A percentile compares a stretch with the other conserved stretches of the same genome.
Evolutionary conservation across 2,888 invertebrate species (phyloP).

Genomic region (Cheilosia impressa): DNA sequence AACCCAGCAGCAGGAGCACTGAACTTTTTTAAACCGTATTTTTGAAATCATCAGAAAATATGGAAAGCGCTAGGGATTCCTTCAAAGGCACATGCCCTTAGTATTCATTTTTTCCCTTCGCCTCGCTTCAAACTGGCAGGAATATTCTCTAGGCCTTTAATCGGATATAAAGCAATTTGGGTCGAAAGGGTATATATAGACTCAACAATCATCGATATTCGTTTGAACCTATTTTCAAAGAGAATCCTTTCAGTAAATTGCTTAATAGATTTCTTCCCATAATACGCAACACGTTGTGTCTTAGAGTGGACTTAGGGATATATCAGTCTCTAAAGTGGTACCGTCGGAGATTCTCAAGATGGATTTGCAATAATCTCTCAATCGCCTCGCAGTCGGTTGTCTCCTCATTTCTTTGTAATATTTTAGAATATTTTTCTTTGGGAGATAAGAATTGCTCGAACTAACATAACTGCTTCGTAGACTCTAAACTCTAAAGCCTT

Average conservation of each 20-base stretch:
- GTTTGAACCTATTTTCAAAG: conserved; percentile 8
- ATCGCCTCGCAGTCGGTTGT: background rate
- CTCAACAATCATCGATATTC: background rate
- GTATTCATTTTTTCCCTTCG: background rate
- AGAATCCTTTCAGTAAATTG: background rate
- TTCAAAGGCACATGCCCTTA: background rate
- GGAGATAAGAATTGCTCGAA: too few relatives aligned
- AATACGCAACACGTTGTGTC: background rate
- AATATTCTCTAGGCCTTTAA: background rate
- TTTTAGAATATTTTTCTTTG: too few relatives aligned
- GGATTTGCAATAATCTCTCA: background rate
- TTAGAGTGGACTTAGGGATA: background rate
- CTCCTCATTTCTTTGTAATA: background rate
- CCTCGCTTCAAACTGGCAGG: background rate
- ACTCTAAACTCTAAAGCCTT: too few relatives aligned
- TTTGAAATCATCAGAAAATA: background rate
- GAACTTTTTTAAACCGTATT: background rate
- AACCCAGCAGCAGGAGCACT: background rate
- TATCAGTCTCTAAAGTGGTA: background rate
- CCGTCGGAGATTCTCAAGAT: background rate
- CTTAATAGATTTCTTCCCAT: background rate
- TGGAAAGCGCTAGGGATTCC: background rate
- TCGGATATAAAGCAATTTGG: background rate
- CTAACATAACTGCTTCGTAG: too few relatives aligned
- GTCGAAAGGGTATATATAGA: background rate